phyloP scores from a whole-genome alignment of 2,888 invertebrate genomes.

The Asteroscopus sphinx region DNA sequence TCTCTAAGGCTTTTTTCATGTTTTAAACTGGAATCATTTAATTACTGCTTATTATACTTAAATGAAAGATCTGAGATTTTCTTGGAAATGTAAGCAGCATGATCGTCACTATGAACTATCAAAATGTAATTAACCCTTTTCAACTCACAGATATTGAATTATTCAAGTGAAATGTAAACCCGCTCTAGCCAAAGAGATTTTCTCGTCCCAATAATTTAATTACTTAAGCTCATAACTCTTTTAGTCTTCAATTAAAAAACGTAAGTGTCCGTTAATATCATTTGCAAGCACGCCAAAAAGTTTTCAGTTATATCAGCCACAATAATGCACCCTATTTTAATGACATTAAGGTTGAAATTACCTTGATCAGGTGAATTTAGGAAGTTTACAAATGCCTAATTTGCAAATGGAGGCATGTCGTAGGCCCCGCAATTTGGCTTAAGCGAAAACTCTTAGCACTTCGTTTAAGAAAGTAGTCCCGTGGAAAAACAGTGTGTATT shows the following conservation, averaged over 20 bases:
- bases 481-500: conserved; percentile 68
- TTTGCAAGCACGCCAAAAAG: conserved; percentile 58
- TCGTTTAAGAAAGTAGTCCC: conserved; percentile 71
- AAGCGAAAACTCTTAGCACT: conserved; percentile 79
- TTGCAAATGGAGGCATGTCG: conserved; percentile 88
- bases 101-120: too few species aligned
- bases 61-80: too few species aligned
- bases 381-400: conserved; percentile 76
- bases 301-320: conserved; percentile 14
- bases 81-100: too few species aligned
- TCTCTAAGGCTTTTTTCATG: too few species aligned
- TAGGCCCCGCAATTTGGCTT: conserved; percentile 85
- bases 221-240: conserved; percentile 62
- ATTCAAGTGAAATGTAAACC: conserved; percentile 23
- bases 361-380: conserved; percentile 39
- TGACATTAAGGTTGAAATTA: conserved; percentile 49
- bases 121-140: not conserved
- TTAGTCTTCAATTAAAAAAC: conserved; percentile 60
- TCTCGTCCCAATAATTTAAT: conserved; percentile 58
- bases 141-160: conserved; percentile 17
- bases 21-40: too few species aligned
- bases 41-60: too few species aligned
- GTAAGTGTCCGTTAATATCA: conserved; percentile 63
- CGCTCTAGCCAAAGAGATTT: conserved; percentile 13
- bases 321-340: conserved; percentile 37